Base-by-base conservation (phyloP, 2,888 invertebrate species). In the Norana najaformis region DNA sequence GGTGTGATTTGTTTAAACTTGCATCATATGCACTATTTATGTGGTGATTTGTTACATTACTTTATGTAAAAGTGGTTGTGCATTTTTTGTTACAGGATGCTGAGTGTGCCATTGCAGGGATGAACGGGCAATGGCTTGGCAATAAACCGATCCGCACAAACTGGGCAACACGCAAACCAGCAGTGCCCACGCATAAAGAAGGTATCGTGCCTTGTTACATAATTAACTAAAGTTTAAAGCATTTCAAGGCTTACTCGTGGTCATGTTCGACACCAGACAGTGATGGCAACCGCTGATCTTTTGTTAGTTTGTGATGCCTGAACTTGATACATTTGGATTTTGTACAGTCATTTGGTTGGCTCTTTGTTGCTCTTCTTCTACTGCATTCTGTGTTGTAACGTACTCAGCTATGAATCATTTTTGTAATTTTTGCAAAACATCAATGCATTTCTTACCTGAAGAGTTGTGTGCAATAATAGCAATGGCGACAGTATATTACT, bases 71-170 rank as follows among this genome's bases (percentile, higher is more conserved):
- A 69, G n/a, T 69, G 69, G 69, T n/a, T 53, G 30, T 69, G 69
- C 8, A 69, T n/a, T 69, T 69, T n/a, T 35, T 41, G 34, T 35
- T 85, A 14, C 37, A 96, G 95, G 99, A 99, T 95, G 99, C 99
- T 18, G 99, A 99, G 95, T 97, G 97, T 93, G 99, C 99, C 92
- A 99, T 99, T 93, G 97, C 97, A 94, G 97, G 98, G 92, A 99
- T 99, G 99, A 99, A 99, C 95, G 99, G 99, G 36, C 99, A 99
- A 95, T 99, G 99, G 99, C 96, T 99, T 92, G 99, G 99, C 69
- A 98, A 98, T 90, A 96, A 99, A 92, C 95, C 98, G 93, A 99
- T 99, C 96, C 97, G 99, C 95, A 99, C 99, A 93, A 99, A 99
- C 96, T 99, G 99, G 99, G 99, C 99, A 85, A 99, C 98, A 91